Percentiles rank a stretch among this genome's conserved stretches.
phyloP scores from a whole-genome alignment of 1,140 invertebrate species.

The Apis dorsata region DNA sequence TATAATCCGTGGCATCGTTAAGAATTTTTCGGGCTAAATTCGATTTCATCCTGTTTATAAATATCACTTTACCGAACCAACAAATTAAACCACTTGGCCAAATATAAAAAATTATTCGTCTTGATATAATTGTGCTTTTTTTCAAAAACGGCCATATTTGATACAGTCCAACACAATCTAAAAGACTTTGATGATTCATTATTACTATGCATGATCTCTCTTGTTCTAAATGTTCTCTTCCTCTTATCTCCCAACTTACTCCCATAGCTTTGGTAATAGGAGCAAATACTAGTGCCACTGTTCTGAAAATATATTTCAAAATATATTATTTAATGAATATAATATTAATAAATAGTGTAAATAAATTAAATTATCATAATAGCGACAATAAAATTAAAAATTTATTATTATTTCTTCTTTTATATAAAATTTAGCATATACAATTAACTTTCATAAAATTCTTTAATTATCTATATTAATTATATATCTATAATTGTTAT shows the following conservation, averaged over 20 bases:
- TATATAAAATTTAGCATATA: neutral
- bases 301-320: slow-evolving; percentile 79
- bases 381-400: slow-evolving; percentile 9
- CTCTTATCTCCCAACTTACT: slow-evolving; percentile 89
- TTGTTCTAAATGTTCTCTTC: slow-evolving; percentile 87
- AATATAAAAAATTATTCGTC: slow-evolving; percentile 92
- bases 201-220: slow-evolving; percentile 90
- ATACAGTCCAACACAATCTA: slow-evolving; percentile 90
- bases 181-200: slow-evolving; percentile 92
- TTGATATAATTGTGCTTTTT: slow-evolving; percentile 92
- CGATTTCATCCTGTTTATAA: slow-evolving; percentile 92
- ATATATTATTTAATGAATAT: slow-evolving; percentile 16
- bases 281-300: slow-evolving; percentile 85
- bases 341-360: neutral
- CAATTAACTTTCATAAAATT: neutral
- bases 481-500: too few species aligned
- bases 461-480: too few species aligned
- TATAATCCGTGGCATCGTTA: slow-evolving; percentile 87
- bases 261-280: slow-evolving; percentile 87
- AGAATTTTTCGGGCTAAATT: slow-evolving; percentile 89
- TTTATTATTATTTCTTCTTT: neutral
- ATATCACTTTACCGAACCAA: slow-evolving; percentile 93
- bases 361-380: neutral
- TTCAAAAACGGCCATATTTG: slow-evolving; percentile 94
- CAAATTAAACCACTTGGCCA: slow-evolving; percentile 94